Evolutionary conservation across 2,113 vertebrate genomes (phyloP).

Genomic region (Telmatochromis sp.): DNA sequence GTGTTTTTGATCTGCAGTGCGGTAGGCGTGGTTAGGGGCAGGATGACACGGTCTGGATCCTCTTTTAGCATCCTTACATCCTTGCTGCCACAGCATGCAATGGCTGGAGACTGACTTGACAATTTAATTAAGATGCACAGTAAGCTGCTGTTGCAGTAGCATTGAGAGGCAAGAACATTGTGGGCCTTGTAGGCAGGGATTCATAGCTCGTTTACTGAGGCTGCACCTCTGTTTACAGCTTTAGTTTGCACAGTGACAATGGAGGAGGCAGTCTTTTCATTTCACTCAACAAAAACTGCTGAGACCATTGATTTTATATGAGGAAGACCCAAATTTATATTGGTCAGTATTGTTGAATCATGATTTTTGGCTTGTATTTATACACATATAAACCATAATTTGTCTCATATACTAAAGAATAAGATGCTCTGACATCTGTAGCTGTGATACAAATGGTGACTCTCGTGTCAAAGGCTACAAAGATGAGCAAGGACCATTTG

Average conservation of each 20-base stretch:
- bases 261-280: background rate
- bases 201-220: background rate
- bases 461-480: background rate
- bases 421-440: background rate
- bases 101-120: constrained; percentile 22
- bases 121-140: constrained; percentile 28
- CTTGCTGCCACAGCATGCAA: background rate
- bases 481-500: background rate
- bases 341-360: background rate
- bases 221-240: background rate
- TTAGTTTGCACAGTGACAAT: background rate
- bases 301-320: background rate
- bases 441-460: background rate
- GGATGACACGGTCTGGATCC: constrained; percentile 26
- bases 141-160: constrained; percentile 11
- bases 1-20: constrained; percentile 70
- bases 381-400: background rate
- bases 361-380: background rate
- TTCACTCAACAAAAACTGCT: background rate
- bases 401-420: background rate
- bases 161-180: background rate
- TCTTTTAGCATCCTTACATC: constrained; percentile 53
- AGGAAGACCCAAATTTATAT: background rate
- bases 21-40: constrained; percentile 60
- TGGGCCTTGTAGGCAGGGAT: background rate